Conservation (phyloP, 2,113 vertebrate species). For the Paratilapia polleni region DNA sequence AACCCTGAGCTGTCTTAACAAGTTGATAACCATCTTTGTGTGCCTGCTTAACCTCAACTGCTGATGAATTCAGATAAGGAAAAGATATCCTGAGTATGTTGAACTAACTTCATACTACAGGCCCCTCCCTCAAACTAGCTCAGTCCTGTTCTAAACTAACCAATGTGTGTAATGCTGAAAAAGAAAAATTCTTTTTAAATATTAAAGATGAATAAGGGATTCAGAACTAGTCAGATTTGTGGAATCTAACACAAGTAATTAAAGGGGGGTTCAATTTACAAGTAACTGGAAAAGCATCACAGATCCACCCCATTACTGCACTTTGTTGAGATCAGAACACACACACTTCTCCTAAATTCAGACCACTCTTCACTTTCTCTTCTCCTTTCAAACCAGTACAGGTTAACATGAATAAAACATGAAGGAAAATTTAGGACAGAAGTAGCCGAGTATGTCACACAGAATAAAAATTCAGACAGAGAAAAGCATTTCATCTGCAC, state of each 20-base stretch:
- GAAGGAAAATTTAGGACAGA: background rate
- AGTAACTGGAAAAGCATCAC: background rate
- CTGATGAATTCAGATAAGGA: background rate
- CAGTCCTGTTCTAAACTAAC: background rate
- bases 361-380: background rate
- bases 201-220: background rate
- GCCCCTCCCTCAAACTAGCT: background rate
- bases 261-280: background rate
- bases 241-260: background rate
- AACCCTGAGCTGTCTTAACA: background rate
- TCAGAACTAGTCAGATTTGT: background rate
- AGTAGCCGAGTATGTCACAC: background rate
- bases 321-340: background rate
- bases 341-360: background rate
- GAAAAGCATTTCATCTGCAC: constrained; percentile 22
- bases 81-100: background rate
- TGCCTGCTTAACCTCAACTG: background rate
- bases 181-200: background rate
- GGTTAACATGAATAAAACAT: constrained; percentile 41
- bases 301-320: no score
- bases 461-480: background rate
- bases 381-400: background rate
- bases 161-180: background rate
- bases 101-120: background rate
- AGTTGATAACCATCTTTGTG: background rate